Base-by-base conservation (phyloP, 2,888 invertebrate genomes). In the Chrysina gloriosa region DNA sequence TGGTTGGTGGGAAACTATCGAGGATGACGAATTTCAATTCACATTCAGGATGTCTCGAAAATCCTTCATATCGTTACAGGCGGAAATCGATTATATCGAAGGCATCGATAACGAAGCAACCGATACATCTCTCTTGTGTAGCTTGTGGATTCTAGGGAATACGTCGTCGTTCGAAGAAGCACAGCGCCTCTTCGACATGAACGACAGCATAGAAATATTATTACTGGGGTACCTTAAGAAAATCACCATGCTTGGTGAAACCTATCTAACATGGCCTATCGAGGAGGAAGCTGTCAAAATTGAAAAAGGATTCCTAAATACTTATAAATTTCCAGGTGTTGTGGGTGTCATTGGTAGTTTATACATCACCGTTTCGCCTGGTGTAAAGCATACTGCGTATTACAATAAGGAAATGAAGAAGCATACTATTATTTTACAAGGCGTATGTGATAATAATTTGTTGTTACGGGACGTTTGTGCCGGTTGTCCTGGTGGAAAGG, bases 391-490 rank as follows among this genome's bases (percentile, higher is more conserved):
- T 7, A 14, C 34, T 2, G 39, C 63, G 9, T 75, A 75, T 65
- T 76, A 67, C 48, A 76, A 75, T 39, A 63, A 52, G 11, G 45
- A 70, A 23, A 72, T 70, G 54, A 65, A 70, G 16, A 70, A 72
- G 11, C 65, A 73, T 52, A 71, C 73, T n/a, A 73, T 76, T 34
- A 71, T 76, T 16, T 58, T 76, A 16, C 75, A 76, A 68, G 74
- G 72, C 11, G 75, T 76, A 48, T 74, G 74, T 58, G 75, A 76
- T 69, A 72, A 69, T 70, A 70, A 73, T 63, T 67, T 73, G 23
- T 42, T 76, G 23, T 65, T 76, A 25, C 68, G 75, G n/a, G 73
- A 76, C 52, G 69, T 75, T 16, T 73, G 72, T 64, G 70, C 69
- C 14, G 75, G 75, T 42, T 73, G 69, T 58, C 75, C 75, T 1